These are phyloP conservation scores for Phoenoteleia sp. DNA, from an alignment of 2,888 invertebrate species.

Conservation along the genomic window DNA sequence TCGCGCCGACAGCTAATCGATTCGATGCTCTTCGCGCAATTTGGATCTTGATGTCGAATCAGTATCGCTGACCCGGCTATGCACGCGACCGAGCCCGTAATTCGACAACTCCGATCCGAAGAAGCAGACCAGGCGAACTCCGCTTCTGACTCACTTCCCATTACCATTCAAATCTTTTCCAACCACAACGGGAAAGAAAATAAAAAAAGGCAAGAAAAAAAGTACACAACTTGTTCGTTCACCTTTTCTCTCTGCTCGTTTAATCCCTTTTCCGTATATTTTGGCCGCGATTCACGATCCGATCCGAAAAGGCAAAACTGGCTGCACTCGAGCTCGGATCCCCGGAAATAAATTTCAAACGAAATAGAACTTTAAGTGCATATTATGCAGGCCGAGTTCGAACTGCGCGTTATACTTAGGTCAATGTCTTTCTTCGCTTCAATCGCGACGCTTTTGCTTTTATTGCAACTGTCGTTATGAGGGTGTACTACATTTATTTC, in stretches of 20 bases:
- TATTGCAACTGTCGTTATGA: not conserved
- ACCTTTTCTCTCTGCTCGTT: not conserved
- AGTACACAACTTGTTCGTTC: not conserved
- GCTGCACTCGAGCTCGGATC: not conserved
- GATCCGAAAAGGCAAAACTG: slow-evolving; percentile 7
- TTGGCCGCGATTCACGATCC: slow-evolving; percentile 12
- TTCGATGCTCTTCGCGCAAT: slow-evolving; percentile 45
- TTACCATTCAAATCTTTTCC: slow-evolving; percentile 1
- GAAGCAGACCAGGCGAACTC: not conserved
- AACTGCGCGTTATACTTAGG: not conserved
- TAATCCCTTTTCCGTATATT: not conserved
- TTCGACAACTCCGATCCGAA: not conserved
- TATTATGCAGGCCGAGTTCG: slow-evolving; percentile 9
- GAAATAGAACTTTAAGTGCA: not conserved
- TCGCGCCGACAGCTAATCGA: slow-evolving; percentile 50
- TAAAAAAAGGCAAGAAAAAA: not conserved
- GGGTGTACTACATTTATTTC: slow-evolving; percentile 7
- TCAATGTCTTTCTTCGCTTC: slow-evolving; percentile 11
- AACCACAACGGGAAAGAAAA: not conserved
- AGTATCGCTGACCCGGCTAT: slow-evolving; percentile 27
- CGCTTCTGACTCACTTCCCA: not conserved
- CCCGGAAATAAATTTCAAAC: not conserved
- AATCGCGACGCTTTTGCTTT: not conserved
- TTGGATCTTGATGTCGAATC: slow-evolving; percentile 44
- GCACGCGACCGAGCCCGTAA: not conserved